Evolutionary conservation across 2,888 invertebrate genomes (phyloP), one percentile per base, ranked within the genome.

Genomic region (Drosophila paranaensis): DNA sequence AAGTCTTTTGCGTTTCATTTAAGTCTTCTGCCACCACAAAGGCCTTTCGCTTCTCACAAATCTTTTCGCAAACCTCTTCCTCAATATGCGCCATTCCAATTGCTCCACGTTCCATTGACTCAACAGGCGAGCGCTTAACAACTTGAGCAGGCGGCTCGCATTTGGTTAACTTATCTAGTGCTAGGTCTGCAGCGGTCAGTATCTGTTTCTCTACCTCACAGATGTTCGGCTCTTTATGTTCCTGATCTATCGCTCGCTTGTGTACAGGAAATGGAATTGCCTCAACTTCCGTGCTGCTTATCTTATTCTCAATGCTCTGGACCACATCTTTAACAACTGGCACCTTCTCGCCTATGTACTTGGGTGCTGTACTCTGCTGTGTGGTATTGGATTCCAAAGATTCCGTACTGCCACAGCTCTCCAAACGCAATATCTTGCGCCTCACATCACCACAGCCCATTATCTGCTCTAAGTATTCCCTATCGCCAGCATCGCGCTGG

Each of bases 291-390:
- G 90, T 91, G 25, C 87, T 85, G 27, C 90, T 85, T 71, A 90
- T 65, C 61, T 94, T 93, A 75, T 94, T 94, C 90, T 95, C 95
- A 55, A 95, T 88, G 64, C 93, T 90, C 86, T 93, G 93, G 46
- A 95, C 93, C 86, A 94, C 94, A 16, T 94, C 93, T 90, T 93
- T 94, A 6, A 95, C 95, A 77, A 94, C 94, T 10, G 94, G 93
- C 30, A 77, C 74, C 53, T 89, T 82, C 40, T 89, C 83, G 48
- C 76, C 79, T 60, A 86, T 85, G 46, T 77, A 77, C 62, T 88
- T 89, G 37, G 84, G 78, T 10, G 68, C 40, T n/a, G 66, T 56
- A 60, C 37, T 72, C 58, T 53, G 48, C 14, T 56, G 67, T 25
- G 35, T n/a, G 20, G 57, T 14, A 20, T 45, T 63, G 2, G 79